Evolutionary conservation across 2,113 vertebrate genomes (phyloP).

Genomic region (Neopipo cinnamomea): DNA sequence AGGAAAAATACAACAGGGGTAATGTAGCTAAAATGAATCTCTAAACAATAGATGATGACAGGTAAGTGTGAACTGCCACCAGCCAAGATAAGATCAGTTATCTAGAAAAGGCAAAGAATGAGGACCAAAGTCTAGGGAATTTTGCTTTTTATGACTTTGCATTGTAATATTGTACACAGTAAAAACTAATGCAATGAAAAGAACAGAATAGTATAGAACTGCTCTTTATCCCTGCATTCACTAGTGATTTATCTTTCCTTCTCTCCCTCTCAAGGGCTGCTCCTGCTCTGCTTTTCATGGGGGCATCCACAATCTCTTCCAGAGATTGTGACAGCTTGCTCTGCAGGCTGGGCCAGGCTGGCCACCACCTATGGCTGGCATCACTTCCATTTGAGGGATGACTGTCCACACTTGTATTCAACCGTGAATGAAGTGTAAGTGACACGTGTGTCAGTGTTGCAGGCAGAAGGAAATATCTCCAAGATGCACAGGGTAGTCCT

Average conservation of each 20-base stretch:
- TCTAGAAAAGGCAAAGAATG: neutral
- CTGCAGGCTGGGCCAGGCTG: neutral
- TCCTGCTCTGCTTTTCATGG: neutral
- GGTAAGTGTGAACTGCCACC: neutral
- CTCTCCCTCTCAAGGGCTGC: neutral
- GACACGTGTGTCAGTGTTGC: neutral
- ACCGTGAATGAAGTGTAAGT: neutral
- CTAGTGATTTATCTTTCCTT: neutral
- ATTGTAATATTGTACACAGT: neutral
- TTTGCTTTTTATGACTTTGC: neutral
- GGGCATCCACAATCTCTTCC: neutral
- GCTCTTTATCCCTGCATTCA: neutral
- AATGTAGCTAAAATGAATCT: neutral
- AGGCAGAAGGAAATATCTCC: neutral
- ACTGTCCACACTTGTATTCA: neutral
- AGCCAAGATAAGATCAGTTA: neutral
- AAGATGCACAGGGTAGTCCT: fast-evolving
- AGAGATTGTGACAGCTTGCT: neutral
- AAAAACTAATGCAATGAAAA: neutral
- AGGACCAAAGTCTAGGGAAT: neutral
- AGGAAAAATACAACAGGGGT: neutral
- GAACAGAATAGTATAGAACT: neutral
- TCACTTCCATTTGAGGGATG: neutral
- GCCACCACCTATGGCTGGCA: neutral
- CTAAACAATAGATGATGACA: neutral